These are phyloP conservation scores for Lasiurus borealis DNA, from an alignment of 2,113 vertebrate species.

Conservation along the genomic window DNA sequence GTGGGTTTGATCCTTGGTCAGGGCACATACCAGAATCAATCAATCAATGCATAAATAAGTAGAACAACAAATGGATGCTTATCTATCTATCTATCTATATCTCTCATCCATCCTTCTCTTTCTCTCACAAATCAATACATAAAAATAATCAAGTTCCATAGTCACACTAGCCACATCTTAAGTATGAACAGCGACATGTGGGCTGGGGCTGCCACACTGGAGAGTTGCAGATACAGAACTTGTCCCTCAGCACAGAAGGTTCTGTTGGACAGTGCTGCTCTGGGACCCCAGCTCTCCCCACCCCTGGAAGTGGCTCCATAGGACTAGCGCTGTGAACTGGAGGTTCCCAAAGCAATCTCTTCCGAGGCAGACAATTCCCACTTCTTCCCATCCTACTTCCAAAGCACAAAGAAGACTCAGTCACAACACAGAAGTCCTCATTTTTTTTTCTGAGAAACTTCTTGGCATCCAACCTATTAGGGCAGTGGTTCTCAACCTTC, in stretches of 20 bases:
- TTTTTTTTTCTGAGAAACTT: background rate
- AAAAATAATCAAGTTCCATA: background rate
- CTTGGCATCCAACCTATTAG: background rate
- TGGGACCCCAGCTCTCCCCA: background rate
- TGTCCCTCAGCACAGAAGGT: background rate
- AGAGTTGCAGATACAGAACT: background rate
- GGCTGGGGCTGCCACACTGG: rapidly evolving
- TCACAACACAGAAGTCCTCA: background rate
- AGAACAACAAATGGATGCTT: background rate
- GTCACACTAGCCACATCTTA: too few species aligned
- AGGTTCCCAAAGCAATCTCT: background rate
- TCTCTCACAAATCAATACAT: background rate
- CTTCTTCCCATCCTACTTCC: background rate
- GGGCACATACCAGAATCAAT: background rate
- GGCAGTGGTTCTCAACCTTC: too few species aligned
- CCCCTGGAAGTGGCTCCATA: rapidly evolving
- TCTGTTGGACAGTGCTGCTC: background rate
- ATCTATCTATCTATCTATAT: background rate
- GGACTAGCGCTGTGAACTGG: background rate
- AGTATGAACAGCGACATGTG: rapidly evolving
- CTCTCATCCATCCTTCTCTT: background rate
- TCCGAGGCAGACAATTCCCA: background rate
- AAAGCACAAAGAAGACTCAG: background rate
- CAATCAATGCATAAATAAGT: background rate
- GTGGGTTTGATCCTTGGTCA: background rate